A percentile compares a stretch with the other conserved stretches of the same genome.
These are phyloP conservation scores for Bombylius discolor DNA, from an alignment of 2,888 invertebrate genomes.

Conservation along the genomic window DNA sequence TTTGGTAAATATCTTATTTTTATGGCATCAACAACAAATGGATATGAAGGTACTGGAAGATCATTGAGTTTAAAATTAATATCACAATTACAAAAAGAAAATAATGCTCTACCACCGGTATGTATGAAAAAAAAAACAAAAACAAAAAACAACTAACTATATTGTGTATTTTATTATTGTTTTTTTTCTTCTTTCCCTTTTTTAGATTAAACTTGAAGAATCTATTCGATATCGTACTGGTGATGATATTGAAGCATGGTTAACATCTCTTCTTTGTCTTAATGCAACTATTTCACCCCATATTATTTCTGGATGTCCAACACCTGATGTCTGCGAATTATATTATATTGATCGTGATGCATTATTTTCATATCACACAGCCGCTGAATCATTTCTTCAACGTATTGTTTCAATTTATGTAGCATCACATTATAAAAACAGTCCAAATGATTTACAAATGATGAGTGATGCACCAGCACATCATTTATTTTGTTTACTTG, in stretches of 20 bases:
- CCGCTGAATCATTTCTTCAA: conserved; percentile 84
- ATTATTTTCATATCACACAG: conserved; percentile 90
- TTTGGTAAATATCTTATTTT: conserved; percentile 86
- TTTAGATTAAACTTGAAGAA: conserved; percentile 70
- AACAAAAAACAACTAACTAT: too few relatives aligned
- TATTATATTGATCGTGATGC: conserved; percentile 84
- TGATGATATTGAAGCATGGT: conserved; percentile 84
- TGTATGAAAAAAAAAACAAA: conserved; percentile 15
- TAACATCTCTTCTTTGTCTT: conserved; percentile 80
- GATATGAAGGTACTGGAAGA: conserved; percentile 96
- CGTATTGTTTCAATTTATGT: conserved; percentile 87
- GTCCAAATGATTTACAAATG: conserved; percentile 96
- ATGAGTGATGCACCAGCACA: conserved; percentile 98
- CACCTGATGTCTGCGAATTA: conserved; percentile 78
- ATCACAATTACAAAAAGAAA: conserved; percentile 61
- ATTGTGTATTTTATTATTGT: too few relatives aligned
- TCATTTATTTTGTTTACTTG: conserved; percentile 86
- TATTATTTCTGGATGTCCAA: conserved; percentile 65
- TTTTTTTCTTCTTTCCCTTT: conserved; percentile 1
- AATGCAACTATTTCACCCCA: conserved; percentile 61
- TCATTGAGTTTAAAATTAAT: conserved; percentile 90
- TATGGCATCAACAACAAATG: conserved; percentile 92
- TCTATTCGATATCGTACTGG: conserved; percentile 85
- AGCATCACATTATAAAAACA: conserved; percentile 98
- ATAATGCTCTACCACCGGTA: conserved; percentile 48